phyloP scores from a whole-genome alignment of 2,113 vertebrate species.

The Chaetodon auriga region DNA sequence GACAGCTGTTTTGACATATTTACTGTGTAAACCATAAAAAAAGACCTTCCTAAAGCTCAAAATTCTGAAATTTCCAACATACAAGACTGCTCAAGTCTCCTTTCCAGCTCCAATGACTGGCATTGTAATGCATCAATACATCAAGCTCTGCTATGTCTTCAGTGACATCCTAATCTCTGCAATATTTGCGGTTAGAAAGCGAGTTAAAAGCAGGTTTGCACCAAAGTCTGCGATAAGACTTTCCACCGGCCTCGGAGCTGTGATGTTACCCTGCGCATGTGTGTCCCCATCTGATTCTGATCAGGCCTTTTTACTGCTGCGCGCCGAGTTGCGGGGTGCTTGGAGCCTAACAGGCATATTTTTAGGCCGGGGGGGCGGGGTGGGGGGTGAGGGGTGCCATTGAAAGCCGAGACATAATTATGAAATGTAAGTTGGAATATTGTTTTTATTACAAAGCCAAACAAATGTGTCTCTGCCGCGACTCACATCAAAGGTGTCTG shows the following conservation, averaged over 20 bases:
- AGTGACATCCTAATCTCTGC: conserved; percentile 43
- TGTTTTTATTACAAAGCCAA: conserved; percentile 87
- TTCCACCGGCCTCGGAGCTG: conserved; percentile 70
- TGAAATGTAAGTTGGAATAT: conserved; percentile 81
- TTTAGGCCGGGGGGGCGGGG: conserved; percentile 30
- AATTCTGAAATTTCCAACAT: conserved; percentile 14
- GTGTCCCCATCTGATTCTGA: conserved; percentile 80
- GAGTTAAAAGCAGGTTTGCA: conserved; percentile 64
- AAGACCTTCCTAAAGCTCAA: neutral
- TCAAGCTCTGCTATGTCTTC: conserved; percentile 36
- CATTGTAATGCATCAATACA: conserved; percentile 27
- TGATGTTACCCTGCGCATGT: conserved; percentile 72
- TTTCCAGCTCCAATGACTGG: neutral
- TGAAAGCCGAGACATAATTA: conserved; percentile 80
- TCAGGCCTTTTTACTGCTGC: conserved; percentile 71
- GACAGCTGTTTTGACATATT: neutral
- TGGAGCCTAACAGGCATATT: conserved; percentile 58
- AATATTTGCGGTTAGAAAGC: conserved; percentile 66
- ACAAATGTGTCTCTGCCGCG: conserved; percentile 79
- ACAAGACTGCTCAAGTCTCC: neutral
- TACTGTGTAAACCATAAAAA: neutral
- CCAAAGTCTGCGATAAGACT: conserved; percentile 70
- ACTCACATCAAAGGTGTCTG: conserved; percentile 82
- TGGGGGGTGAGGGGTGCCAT: no score
- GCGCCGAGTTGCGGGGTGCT: conserved; percentile 50